phyloP scores from a whole-genome alignment of 2,797 vertebrate genomes.

The Tauraco hartlaubi region DNA sequence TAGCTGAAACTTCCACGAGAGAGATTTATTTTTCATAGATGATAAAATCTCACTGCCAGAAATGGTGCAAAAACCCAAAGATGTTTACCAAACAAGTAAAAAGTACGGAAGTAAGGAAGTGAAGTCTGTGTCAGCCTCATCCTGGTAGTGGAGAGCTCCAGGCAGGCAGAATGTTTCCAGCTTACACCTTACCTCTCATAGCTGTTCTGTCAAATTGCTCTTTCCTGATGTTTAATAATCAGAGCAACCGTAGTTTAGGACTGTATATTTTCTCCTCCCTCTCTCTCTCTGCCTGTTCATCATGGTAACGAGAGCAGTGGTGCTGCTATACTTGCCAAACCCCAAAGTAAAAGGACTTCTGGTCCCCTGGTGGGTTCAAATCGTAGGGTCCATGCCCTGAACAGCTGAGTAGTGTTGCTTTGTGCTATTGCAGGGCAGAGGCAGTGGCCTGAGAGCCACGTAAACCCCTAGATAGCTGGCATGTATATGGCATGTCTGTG shows the following conservation, averaged over 20 bases:
- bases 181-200: neutral
- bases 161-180: neutral
- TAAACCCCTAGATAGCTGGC: neutral
- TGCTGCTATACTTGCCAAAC: neutral
- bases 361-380: neutral
- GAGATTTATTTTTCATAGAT: neutral
- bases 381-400: rapidly evolving
- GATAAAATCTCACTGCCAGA: neutral
- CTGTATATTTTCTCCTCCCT: neutral
- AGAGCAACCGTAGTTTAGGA: neutral
- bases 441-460: neutral
- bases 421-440: neutral
- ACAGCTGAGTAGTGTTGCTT: neutral
- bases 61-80: neutral
- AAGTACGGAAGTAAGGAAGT: neutral
- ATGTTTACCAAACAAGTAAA: neutral
- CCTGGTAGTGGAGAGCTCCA: neutral
- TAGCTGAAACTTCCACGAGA: neutral
- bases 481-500: neutral
- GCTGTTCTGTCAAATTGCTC: neutral
- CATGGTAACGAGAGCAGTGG: neutral
- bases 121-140: neutral
- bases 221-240: neutral
- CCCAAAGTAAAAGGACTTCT: neutral
- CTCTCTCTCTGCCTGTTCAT: neutral